Conservation (phyloP, 2,888 invertebrate species). For the Loripinus fragilis region DNA sequence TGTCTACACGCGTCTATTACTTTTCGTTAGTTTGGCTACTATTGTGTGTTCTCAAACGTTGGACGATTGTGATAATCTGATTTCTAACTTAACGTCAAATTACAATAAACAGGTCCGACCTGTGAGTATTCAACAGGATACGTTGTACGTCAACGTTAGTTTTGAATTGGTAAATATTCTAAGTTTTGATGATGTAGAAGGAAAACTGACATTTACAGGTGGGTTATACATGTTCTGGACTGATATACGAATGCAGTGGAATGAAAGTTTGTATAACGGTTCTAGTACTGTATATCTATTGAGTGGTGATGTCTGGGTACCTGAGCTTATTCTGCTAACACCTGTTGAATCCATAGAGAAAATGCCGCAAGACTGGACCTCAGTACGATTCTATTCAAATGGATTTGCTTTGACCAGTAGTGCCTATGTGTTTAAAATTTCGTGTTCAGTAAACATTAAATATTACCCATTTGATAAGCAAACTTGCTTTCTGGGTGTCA, state of each 20-base stretch:
- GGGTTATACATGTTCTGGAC: background rate
- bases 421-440: background rate
- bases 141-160: background rate
- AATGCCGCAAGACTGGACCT: background rate
- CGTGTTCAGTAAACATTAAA: background rate
- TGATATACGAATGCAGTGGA: background rate
- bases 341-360: background rate
- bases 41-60: too few relatives aligned
- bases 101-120: background rate
- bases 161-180: background rate
- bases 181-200: background rate
- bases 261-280: background rate
- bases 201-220: background rate
- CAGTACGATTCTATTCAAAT: background rate
- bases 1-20: too few relatives aligned
- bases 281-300: background rate
- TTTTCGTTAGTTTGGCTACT: too few relatives aligned
- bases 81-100: background rate
- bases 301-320: background rate
- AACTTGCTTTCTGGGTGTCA: background rate
- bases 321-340: background rate
- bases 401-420: background rate
- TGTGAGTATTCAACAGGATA: background rate
- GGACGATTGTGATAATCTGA: too few relatives aligned
- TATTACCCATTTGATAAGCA: conserved; percentile 12